Evolutionary conservation across 92 coral and sea anemone species (phyloP).

Genomic region (Montipora capitata): DNA sequence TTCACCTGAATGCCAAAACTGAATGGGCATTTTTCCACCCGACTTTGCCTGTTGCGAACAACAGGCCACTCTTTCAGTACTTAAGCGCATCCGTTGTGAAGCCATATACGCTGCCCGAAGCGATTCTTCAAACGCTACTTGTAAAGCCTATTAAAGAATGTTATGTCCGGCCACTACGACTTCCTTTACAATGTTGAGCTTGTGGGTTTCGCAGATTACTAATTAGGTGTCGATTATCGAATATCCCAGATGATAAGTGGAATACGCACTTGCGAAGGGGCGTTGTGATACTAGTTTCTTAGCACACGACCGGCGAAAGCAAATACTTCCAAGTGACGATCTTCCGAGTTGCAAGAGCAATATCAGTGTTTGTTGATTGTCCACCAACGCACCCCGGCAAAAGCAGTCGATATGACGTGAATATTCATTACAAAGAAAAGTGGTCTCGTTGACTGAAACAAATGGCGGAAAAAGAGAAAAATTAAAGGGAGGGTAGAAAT

Average conservation of each 20-base stretch:
- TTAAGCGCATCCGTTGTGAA: constrained; percentile 5
- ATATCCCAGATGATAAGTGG: constrained; percentile 35
- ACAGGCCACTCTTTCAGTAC: constrained; percentile 3
- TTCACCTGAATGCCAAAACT: constrained; percentile 11
- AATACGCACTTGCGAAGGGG: constrained; percentile 18
- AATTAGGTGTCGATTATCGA: constrained; percentile 30
- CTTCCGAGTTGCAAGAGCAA: constrained; percentile 18
- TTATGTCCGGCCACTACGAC: not conserved
- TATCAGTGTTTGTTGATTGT: constrained; percentile 50
- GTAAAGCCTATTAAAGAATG: constrained; percentile 10
- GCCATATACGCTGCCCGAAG: constrained; percentile 31
- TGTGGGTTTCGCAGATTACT: constrained; percentile 45
- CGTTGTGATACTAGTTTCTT: constrained; percentile 32
- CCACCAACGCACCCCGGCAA: constrained; percentile 10
- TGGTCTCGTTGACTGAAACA: not conserved
- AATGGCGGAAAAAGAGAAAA: not conserved
- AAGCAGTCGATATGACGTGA: not conserved
- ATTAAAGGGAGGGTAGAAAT: not conserved
- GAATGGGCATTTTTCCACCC: not conserved
- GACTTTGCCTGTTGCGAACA: constrained; percentile 9
- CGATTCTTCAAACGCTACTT: not conserved
- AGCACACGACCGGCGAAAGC: constrained; percentile 50
- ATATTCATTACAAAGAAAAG: not conserved
- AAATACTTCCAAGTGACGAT: constrained; percentile 55
- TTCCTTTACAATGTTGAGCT: constrained; percentile 21